Base-by-base conservation (phyloP, 2,797 vertebrate genomes). In the Halcyon smyrnensis region DNA sequence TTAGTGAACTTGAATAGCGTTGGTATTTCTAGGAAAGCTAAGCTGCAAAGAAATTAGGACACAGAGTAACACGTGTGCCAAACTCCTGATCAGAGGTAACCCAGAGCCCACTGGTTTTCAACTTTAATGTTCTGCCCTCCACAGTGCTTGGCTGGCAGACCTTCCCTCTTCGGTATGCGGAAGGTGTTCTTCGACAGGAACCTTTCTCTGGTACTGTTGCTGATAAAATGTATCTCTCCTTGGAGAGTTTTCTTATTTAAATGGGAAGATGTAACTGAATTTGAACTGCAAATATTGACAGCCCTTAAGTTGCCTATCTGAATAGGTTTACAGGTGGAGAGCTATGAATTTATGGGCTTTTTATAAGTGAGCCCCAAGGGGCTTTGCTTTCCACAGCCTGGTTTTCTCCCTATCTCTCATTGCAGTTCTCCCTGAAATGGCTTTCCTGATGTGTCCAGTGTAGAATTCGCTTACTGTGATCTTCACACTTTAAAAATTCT, bases 231-330 rank as follows among this genome's bases (percentile, higher is more conserved):
- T 43, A 15, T 56, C 21, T 90, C 28, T 67, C 50, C 63, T 81
- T 53, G 18, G 74, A 83, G 56, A 43, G 27, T 90, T 89, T 81
- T 94, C 77, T 37, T 70, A 75, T 87, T 94, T 87, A 71, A 94
- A 93, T 90, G 69, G n/a, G 78, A 96, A 79, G 64, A 45, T 74
- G 60, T 79, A 90, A 57, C 77, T 54, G 65, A 88, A 94, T 88
- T 89, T 93, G 63, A 56, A 13, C 69, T 36, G 54, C 68, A 89
- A 82, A 89, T 92, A 91, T 87, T 8, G 18, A 59, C 67, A 94
- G 74, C 69, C 75, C 56, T 69, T 41, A 75, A 80, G 74, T 6
- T 60, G 59, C 18, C 50, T 46, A 64, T 87, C 37, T 93, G 67
- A 77, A 60, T 9, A 69, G 65, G 64, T 88, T 93, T 92, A 73